Conservation (phyloP, 1,140 invertebrate species). For the Parasteatoda tepidariorum region DNA sequence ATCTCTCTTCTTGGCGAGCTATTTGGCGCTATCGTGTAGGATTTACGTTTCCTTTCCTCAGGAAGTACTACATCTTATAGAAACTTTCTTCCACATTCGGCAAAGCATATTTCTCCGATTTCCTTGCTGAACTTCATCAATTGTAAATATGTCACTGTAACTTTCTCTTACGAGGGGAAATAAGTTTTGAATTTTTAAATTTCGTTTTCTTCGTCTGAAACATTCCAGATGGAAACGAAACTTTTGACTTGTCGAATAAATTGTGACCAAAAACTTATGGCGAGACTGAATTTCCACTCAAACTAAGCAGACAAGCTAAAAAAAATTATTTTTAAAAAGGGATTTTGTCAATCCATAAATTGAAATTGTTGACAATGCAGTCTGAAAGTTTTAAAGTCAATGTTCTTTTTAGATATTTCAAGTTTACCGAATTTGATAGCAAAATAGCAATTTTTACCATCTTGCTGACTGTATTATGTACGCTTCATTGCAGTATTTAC, state of each 20-base stretch:
- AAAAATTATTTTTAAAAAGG: too few species aligned
- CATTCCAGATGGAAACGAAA: neutral
- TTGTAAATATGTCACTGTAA: conserved; percentile 44
- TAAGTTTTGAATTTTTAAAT: conserved; percentile 23
- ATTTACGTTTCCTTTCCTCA: conserved; percentile 38
- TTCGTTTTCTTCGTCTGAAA: neutral
- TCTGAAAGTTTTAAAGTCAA: too few species aligned
- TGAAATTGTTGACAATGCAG: too few species aligned
- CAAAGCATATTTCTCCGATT: neutral
- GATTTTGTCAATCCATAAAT: too few species aligned
- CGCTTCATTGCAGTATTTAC: too few species aligned
- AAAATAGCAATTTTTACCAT: too few species aligned
- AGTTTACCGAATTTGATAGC: too few species aligned
- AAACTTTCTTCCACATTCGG: conserved; percentile 10
- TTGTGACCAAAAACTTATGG: too few species aligned
- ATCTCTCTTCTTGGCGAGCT: conserved; percentile 29
- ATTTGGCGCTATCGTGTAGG: conserved; percentile 42
- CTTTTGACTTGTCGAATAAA: neutral
- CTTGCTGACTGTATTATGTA: too few species aligned
- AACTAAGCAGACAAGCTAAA: too few species aligned
- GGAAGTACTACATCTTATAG: conserved; percentile 20
- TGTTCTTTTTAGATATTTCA: too few species aligned
- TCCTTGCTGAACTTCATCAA: conserved; percentile 16
- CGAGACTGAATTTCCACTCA: too few species aligned
- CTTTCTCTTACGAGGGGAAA: neutral